These are phyloP conservation scores for Meloidogyne chitwoodi DNA, from an alignment of 1,140 invertebrate genomes.

Conservation along the genomic window DNA sequence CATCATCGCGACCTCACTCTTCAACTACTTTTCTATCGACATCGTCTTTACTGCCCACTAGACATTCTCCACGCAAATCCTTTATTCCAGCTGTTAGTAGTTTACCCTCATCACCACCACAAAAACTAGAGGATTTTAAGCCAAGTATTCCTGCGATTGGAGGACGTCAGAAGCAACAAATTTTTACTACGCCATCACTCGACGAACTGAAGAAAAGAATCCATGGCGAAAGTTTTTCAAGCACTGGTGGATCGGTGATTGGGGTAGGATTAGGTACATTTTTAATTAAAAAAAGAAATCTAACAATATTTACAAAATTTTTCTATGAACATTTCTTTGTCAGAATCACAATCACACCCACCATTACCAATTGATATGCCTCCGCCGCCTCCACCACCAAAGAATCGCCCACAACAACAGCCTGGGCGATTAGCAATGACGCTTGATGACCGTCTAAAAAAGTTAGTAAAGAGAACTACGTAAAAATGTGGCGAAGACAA, in stretches of 20 bases:
- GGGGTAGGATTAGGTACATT: not conserved
- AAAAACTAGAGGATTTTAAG: not conserved
- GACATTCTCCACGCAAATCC: slow-evolving; percentile 2
- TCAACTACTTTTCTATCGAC: not conserved
- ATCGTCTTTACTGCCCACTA: not conserved
- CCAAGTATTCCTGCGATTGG: not conserved
- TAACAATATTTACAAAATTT: not conserved
- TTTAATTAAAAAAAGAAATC: too few relatives aligned
- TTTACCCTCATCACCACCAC: not conserved
- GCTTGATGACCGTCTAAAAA: not conserved
- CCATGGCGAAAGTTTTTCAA: not conserved
- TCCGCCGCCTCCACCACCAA: not conserved
- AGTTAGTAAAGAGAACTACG: not conserved
- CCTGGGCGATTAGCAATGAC: not conserved
- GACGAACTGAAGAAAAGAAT: not conserved
- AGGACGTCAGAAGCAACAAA: not conserved
- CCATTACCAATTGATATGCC: not conserved
- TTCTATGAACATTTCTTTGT: too few relatives aligned
- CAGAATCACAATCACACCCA: not conserved
- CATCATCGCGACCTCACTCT: not conserved
- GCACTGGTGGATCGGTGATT: not conserved
- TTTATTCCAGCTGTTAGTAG: not conserved
- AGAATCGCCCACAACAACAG: not conserved
- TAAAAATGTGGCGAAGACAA: not conserved
- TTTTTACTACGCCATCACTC: not conserved